These are phyloP conservation scores for Ochropleura plecta DNA, from an alignment of 2,888 invertebrate genomes.

Conservation along the genomic window DNA sequence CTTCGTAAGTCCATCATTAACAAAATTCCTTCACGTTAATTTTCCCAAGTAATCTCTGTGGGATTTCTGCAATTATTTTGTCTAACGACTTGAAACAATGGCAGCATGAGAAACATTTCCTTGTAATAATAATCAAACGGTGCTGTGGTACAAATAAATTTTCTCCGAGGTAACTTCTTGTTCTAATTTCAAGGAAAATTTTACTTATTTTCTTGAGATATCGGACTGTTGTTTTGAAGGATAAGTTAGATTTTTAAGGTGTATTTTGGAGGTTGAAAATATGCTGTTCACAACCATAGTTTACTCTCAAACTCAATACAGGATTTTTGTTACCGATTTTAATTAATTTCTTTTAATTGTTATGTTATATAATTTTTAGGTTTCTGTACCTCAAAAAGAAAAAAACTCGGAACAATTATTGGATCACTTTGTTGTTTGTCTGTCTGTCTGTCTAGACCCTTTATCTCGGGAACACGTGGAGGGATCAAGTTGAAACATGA, in stretches of 20 bases:
- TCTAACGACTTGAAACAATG: constrained; percentile 45
- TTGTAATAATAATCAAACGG: constrained; percentile 57
- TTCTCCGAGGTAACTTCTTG: constrained; percentile 30
- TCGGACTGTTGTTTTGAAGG: constrained; percentile 12
- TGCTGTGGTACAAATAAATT: constrained; percentile 52
- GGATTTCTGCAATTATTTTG: constrained; percentile 40
- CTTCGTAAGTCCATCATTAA: constrained; percentile 1
- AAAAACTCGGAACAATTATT: too few species aligned
- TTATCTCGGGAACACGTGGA: too few species aligned
- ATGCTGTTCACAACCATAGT: too few species aligned
- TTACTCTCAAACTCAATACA: too few species aligned
- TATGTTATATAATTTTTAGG: too few species aligned
- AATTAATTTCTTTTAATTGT: too few species aligned
- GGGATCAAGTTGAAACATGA: too few species aligned
- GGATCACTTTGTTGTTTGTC: too few species aligned
- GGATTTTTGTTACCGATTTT: too few species aligned
- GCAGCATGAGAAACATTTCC: constrained; percentile 46
- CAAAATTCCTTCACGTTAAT: constrained; percentile 11
- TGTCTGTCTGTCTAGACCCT: too few species aligned
- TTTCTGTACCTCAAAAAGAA: too few species aligned
- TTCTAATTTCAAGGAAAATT: constrained; percentile 35
- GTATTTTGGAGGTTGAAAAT: constrained; percentile 4
- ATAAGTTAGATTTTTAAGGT: constrained; percentile 8
- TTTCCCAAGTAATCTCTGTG: constrained; percentile 5
- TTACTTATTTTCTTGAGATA: constrained; percentile 33